These are phyloP conservation scores for Anas bahamensis DNA, from an alignment of 2,797 vertebrate genomes.

Conservation along the genomic window DNA sequence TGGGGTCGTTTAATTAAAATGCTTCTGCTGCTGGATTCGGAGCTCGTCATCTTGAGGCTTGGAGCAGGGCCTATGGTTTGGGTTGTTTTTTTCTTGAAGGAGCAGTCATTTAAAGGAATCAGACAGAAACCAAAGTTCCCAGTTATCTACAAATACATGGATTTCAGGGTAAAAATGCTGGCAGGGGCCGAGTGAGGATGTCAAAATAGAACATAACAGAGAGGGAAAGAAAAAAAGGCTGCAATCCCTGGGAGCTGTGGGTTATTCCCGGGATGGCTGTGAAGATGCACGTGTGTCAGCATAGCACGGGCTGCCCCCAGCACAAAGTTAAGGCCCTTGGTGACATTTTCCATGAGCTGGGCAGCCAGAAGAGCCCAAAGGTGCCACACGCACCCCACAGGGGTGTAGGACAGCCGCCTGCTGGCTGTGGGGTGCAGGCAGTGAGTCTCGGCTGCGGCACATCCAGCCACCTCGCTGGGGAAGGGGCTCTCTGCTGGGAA, in stretches of 20 bases:
- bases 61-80: background rate
- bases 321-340: background rate
- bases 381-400: background rate
- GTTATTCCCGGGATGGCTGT: background rate
- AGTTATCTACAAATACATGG: background rate
- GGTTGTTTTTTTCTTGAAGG: background rate
- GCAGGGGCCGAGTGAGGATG: background rate
- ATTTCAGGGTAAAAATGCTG: background rate
- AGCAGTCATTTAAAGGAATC: background rate
- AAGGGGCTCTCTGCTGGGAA: background rate
- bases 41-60: background rate
- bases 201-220: background rate
- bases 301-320: background rate
- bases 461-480: no score
- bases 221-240: background rate
- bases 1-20: constrained; percentile 62
- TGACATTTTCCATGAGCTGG: background rate
- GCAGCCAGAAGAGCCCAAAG: background rate
- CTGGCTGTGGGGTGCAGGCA: no score
- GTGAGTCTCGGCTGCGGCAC: no score
- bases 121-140: background rate
- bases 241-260: background rate
- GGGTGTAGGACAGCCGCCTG: background rate
- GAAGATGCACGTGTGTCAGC: background rate
- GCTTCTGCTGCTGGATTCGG: constrained; percentile 4